phyloP scores from a whole-genome alignment of 2,888 invertebrate genomes.

The Noctua comes region DNA sequence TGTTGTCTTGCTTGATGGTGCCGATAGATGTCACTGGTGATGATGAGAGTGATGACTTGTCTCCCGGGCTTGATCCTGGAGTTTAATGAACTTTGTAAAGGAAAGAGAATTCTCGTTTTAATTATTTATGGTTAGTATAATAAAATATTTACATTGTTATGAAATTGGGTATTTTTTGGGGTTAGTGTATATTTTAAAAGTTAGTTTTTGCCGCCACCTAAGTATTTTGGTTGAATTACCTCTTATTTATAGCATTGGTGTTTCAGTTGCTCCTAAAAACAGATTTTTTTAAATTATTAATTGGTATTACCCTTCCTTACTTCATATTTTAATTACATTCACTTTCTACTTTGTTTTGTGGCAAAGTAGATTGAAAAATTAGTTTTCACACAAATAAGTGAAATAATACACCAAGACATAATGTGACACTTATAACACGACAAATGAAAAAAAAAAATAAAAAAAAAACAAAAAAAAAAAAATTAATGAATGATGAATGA shows the following conservation, averaged over 20 bases:
- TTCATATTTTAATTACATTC: neutral
- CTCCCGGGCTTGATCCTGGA: conserved; percentile 87
- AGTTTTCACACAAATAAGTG: neutral
- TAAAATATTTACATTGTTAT: neutral
- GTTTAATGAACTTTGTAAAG: conserved; percentile 72
- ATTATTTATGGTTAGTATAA: conserved; percentile 39
- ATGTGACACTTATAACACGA: neutral
- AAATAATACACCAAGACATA: neutral
- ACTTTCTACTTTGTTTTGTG: neutral
- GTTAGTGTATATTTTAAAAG: neutral
- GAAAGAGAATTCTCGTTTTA: conserved; percentile 61
- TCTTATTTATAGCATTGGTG: conserved; percentile 72
- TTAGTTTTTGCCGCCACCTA: conserved; percentile 68
- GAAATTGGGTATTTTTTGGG: neutral
- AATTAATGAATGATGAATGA: too few relatives aligned
- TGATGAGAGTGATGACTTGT: conserved; percentile 83
- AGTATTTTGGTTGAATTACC: conserved; percentile 73
- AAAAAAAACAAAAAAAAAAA: too few relatives aligned
- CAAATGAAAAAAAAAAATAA: too few relatives aligned
- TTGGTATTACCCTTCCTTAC: neutral
- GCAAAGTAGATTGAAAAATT: neutral
- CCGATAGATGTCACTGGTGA: conserved; percentile 83
- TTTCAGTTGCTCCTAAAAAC: conserved; percentile 82
- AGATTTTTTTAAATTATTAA: conserved; percentile 61
- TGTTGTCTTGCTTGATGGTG: conserved; percentile 78